Evolutionary conservation across 2,888 invertebrate genomes (phyloP).

Genomic region (Linnaemya tessellans): DNA sequence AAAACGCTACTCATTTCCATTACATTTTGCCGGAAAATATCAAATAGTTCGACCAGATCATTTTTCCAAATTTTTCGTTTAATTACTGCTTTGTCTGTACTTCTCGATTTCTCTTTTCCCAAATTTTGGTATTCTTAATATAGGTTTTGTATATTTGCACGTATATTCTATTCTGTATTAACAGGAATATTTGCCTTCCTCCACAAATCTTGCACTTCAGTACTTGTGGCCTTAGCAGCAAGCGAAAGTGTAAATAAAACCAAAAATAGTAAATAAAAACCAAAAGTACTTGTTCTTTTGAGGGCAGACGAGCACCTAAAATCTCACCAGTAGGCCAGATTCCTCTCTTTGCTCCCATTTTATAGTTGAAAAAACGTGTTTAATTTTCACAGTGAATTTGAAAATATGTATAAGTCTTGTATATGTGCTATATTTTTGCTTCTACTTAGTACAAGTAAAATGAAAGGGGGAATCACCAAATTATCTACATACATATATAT

Average conservation of each 20-base stretch:
- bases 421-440: no score
- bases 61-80: conserved; percentile 9
- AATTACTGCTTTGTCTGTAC: not conserved
- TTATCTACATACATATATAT: no score
- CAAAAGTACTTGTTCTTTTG: not conserved
- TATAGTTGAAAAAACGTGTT: not conserved
- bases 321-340: not conserved
- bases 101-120: conserved; percentile 18
- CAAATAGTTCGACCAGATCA: not conserved
- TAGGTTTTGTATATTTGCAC: conserved; percentile 6
- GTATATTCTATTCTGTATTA: conserved; percentile 13
- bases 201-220: not conserved
- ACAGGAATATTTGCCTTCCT: conserved; percentile 27
- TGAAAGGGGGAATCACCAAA: no score
- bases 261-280: not conserved
- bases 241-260: not conserved
- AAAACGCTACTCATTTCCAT: not conserved
- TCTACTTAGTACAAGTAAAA: no score
- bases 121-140: conserved; percentile 19
- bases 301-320: not conserved
- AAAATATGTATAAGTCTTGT: not conserved
- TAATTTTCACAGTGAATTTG: not conserved
- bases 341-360: not conserved
- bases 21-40: conserved; percentile 15
- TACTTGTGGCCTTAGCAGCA: not conserved